These are phyloP conservation scores for Geodia barretti DNA, from an alignment of 37 sponge, comb jelly and placozoan genomes.

Conservation along the genomic window DNA sequence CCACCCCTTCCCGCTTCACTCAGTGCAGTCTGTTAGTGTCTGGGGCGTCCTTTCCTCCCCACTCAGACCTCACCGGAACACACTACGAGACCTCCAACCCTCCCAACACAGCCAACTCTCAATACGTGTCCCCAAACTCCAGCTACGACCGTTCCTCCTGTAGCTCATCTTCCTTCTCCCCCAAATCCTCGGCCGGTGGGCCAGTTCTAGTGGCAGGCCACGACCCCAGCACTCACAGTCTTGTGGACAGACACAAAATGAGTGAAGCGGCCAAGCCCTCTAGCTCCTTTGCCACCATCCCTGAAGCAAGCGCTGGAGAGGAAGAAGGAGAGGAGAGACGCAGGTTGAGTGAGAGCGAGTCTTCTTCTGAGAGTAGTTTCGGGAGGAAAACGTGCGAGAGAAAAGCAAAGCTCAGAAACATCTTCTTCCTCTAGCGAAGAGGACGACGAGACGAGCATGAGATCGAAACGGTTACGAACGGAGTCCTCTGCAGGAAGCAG, in stretches of 20 bases:
- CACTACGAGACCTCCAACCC: no score
- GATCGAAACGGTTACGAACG: neutral
- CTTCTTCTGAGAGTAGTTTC: no score
- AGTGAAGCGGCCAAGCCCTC: neutral
- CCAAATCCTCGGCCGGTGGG: neutral
- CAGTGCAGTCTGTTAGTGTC: no score
- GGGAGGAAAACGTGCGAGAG: neutral
- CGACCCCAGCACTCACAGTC: neutral
- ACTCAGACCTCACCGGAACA: no score
- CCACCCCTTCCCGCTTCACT: no score
- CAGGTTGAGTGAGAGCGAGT: no score
- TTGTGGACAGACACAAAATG: no score
- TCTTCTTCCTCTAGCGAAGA: neutral
- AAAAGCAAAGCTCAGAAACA: neutral
- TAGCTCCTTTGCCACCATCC: neutral
- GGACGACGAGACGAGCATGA: no score
- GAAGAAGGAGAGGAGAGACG: neutral
- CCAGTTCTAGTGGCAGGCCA: neutral
- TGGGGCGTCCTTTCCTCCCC: no score
- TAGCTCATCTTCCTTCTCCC: neutral
- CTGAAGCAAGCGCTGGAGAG: neutral
- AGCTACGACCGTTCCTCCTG: neutral
- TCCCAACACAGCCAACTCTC: neutral
- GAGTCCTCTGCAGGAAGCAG: no score
- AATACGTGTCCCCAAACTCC: neutral